Percentiles rank a stretch among this genome's conserved stretches.
phyloP scores from a whole-genome alignment of 1,140 invertebrate genomes.

The Metopolophium dirhodum region DNA sequence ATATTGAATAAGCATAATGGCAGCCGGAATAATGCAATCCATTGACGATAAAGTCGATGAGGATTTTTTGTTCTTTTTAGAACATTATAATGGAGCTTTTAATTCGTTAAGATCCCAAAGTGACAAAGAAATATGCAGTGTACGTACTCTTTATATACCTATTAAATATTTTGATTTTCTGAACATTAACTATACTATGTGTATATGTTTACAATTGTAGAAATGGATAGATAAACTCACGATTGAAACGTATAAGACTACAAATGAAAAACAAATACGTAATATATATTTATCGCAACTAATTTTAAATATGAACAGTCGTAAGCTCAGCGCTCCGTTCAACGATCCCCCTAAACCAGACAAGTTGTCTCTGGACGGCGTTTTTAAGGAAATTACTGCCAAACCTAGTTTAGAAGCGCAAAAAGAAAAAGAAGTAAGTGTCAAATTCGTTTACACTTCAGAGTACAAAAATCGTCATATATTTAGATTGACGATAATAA shows the following conservation, averaged over 20 bases:
- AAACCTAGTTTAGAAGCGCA: not conserved
- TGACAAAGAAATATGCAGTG: constrained; percentile 32
- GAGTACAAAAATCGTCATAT: not conserved
- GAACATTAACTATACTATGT: not conserved
- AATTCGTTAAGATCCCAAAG: not conserved
- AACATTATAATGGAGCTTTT: not conserved
- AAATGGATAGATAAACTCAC: constrained; percentile 43
- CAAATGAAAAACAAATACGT: constrained; percentile 11
- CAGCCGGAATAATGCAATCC: not conserved
- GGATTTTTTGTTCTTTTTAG: constrained; percentile 20
- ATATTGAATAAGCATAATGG: not conserved
- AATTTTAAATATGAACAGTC: not conserved
- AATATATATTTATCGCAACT: constrained; percentile 40
- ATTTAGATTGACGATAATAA: not conserved
- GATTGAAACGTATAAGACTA: not conserved
- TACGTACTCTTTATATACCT: not conserved
- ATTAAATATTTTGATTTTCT: not conserved
- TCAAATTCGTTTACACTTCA: too few species aligned
- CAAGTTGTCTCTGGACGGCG: not conserved
- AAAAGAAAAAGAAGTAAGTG: constrained; percentile 24
- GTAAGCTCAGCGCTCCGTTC: not conserved
- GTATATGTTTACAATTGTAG: not conserved
- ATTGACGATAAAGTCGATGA: not conserved
- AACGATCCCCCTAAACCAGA: not conserved
- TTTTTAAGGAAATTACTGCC: not conserved